Base-by-base conservation (phyloP, 2,113 vertebrate species). In the Oreochromis tanganicae region DNA sequence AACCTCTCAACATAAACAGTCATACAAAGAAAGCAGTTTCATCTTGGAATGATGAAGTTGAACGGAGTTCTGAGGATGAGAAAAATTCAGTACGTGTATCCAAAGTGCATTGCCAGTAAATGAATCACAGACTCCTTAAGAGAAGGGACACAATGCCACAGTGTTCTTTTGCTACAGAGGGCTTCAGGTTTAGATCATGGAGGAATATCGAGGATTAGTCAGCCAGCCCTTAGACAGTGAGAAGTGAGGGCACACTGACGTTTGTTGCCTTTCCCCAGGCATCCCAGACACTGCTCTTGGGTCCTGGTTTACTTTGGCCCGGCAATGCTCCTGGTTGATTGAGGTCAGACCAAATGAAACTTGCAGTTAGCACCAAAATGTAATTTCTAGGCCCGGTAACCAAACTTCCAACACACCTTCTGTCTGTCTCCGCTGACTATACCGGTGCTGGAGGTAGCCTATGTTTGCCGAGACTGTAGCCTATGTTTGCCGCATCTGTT, bases 171-270 rank as follows among this genome's bases (percentile, higher is more conserved):
- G 90, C 90, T 89, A 87, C 81, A 84, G 87, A 92, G 87, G 79
- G 79, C 93, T 94, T 90, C 92, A 93, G 91, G 94, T 94, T 95
- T 95, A 93, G 90, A 94, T 95, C 94, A 95, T 94, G 91, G 95
- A 92, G 93, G 89, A 95, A 95, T 91, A 96, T 94, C 81, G 87
- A 83, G 91, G 86, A 91, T 95, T 94, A 95, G 87, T 92, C 93
- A 93, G 89, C 87, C 85, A 90, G 89, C 75, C 63, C 71, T 93
- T 93, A 88, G 90, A 93, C 82, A 91, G 90, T 84, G 89, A 90
- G 90, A 91, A 93, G 80, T 85, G 88, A 36, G 56, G 83, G 88
- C 87, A 91, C 82, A 85, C 84, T 91, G 92, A 93, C 52, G 11
- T 89, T 90, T 90, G 88, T 83, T 93, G 93, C 89, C 89, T 93